Base-by-base conservation (phyloP, 1,140 invertebrate species). In the Pseudomyrmex gracilis region DNA sequence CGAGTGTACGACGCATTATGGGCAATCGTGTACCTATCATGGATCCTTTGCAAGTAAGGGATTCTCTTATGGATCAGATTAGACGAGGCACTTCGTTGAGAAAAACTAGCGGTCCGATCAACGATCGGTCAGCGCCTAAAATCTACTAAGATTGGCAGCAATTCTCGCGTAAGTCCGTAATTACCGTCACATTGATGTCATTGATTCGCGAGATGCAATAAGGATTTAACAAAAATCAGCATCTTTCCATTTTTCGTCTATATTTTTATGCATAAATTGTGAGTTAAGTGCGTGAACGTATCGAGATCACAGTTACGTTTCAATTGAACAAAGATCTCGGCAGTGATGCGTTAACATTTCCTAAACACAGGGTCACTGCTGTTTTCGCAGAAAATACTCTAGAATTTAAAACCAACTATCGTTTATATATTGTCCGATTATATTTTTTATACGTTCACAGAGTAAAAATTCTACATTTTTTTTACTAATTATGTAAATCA, bases 51-150 rank as follows among this genome's bases (percentile, higher is more conserved):
- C 91, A 95, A 64, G 95, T 95, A n/a, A 93, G 96, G 49, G 96
- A 96, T 83, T 96, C 96, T 2, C 94, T 98, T 0, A 98, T 98
- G 97, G 98, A 98, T 95, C 98, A 98, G 90, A 98, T 98, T 61
- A 97, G 98, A 90, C 95, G 97, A 58, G 98, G 98, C 43, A 97
- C 97, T 2, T 96, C 96, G 4, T 93, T 98, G 67, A 96, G 95
- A 60, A 95, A 97, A 86, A 97, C 96, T 85, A 96, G 94, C 60
- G 95, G 95, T 55, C 95, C 95, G 43, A 95, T 95, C 43, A 95
- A 95, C 74, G 95, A 95, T 91, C 94, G 96, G 63, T 97, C 96
- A 63, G 96, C 96, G 17, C 96, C 96, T n/a, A 95, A 95, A 92
- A 96, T 96, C 89, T 95, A 96, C 91, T 96, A 94, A 95, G 17